Evolutionary conservation across 2,888 invertebrate genomes (phyloP).

Genomic region (Lasioglossum marginatum): DNA sequence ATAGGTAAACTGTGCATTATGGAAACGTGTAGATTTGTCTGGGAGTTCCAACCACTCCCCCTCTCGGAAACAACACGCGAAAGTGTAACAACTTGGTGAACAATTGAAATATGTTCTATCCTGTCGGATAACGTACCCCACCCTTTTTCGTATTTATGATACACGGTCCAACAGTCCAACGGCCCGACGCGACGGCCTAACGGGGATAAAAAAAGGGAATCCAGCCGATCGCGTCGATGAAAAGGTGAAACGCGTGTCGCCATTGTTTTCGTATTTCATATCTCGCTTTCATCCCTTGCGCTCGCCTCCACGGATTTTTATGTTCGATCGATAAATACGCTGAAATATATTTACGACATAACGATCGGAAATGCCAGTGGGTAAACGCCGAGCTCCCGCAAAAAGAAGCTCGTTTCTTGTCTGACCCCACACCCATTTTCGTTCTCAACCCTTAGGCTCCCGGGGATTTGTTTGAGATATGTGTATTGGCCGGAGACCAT

Average conservation of each 20-base stretch:
- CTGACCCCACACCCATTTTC: neutral
- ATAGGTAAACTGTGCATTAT: neutral
- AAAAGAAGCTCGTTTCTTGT: neutral
- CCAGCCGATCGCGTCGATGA: neutral
- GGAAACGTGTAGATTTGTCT: neutral
- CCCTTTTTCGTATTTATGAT: neutral
- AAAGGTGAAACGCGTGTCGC: neutral
- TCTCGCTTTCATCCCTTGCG: neutral
- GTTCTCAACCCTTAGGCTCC: neutral
- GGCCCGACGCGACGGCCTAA: too few relatives aligned
- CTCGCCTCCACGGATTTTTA: slow-evolving; percentile 5
- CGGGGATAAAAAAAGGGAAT: neutral
- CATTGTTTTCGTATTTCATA: neutral
- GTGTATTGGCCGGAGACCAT: neutral
- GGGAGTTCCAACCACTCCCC: neutral
- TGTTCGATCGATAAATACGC: slow-evolving; percentile 35
- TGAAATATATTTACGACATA: slow-evolving; percentile 43
- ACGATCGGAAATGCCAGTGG: slow-evolving; percentile 22
- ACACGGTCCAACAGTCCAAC: neutral
- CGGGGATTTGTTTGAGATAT: neutral
- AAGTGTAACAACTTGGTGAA: neutral
- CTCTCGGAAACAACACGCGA: neutral
- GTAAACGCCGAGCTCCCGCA: slow-evolving; percentile 16
- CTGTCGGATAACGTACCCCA: neutral
- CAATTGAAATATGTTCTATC: neutral